Evolutionary conservation across 2,113 vertebrate genomes (phyloP).

Genomic region (Agapornis roseicollis): DNA sequence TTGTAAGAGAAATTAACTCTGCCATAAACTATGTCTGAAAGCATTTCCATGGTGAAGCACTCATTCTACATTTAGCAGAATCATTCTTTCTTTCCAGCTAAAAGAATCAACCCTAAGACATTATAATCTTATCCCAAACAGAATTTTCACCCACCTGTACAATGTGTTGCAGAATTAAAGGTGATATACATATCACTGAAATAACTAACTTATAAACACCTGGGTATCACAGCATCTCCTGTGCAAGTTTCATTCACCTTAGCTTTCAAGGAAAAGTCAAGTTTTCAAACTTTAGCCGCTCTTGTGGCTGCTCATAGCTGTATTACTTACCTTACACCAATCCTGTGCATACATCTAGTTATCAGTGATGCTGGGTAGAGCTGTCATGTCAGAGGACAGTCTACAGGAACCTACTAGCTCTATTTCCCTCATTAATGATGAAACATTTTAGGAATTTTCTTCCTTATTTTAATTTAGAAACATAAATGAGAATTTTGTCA

Average conservation of each 20-base stretch:
- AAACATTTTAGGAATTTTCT: background rate
- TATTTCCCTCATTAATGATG: background rate
- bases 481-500: background rate
- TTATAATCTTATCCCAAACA: background rate
- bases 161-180: background rate
- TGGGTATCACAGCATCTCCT: background rate
- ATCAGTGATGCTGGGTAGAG: background rate
- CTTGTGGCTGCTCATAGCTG: background rate
- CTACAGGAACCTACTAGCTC: background rate
- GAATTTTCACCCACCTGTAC: background rate
- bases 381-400: background rate
- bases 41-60: background rate
- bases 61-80: background rate
- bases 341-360: background rate
- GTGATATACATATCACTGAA: background rate
- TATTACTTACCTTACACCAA: background rate
- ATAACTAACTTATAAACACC: background rate
- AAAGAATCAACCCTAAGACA: background rate
- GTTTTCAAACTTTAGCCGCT: background rate
- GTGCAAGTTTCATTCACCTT: background rate
- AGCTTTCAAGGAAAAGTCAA: background rate
- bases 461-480: background rate
- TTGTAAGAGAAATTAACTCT: background rate
- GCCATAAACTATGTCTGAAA: background rate
- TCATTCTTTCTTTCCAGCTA: background rate